These are phyloP conservation scores for Nowickia ferox DNA, from an alignment of 2,888 invertebrate species.

Conservation along the genomic window DNA sequence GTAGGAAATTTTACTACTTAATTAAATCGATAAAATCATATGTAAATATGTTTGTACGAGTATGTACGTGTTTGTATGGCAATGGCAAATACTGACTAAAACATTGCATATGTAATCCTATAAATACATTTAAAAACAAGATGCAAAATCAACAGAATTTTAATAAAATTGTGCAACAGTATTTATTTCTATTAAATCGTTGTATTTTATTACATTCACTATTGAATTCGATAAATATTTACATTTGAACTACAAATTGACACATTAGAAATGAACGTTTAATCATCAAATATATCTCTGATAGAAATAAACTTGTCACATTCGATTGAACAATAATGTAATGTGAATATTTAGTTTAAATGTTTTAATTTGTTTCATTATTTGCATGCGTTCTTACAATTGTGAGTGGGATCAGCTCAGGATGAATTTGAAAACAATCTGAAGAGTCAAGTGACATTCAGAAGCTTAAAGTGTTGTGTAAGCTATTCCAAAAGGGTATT, in stretches of 20 bases:
- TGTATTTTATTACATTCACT: slow-evolving; percentile 14
- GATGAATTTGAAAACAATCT: neutral
- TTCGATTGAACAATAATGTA: slow-evolving; percentile 33
- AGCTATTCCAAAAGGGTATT: neutral
- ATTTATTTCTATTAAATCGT: slow-evolving; percentile 20
- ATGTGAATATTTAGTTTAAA: neutral
- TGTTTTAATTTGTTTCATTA: slow-evolving; percentile 46
- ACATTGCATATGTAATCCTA: neutral
- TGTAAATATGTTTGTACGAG: neutral
- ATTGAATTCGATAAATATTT: slow-evolving; percentile 34
- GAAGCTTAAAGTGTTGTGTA: neutral
- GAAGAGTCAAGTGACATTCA: neutral
- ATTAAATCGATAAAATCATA: slow-evolving; percentile 15
- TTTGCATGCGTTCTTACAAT: slow-evolving; percentile 28
- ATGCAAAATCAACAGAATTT: neutral
- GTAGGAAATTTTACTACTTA: neutral
- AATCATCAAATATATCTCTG: slow-evolving; percentile 38
- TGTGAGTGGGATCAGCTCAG: slow-evolving; percentile 12
- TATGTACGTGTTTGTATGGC: no score
- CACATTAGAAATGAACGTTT: slow-evolving; percentile 45
- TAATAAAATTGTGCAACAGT: neutral
- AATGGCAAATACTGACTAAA: neutral
- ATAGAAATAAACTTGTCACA: slow-evolving; percentile 28
- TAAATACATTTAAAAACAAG: neutral
- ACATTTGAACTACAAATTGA: slow-evolving; percentile 41